Conservation (phyloP, 2,888 invertebrate species). For the Cyrtodaria siliqua region DNA sequence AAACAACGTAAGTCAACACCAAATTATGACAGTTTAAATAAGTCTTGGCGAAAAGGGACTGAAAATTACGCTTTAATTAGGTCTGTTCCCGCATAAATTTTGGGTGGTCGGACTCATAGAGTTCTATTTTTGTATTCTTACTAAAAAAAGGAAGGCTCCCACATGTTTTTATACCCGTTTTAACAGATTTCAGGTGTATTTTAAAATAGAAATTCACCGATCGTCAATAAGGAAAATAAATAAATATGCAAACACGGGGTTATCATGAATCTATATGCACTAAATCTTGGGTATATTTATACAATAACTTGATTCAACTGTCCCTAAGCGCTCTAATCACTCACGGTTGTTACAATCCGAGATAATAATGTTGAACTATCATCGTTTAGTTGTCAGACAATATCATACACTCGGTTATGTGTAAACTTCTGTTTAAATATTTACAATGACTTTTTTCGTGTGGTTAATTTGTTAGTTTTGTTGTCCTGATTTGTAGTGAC, state of each 20-base stretch:
- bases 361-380: slow-evolving; percentile 46
- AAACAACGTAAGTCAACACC: slow-evolving; percentile 70
- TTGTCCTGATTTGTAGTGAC: too few relatives aligned
- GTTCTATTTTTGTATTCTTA: background rate
- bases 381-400: slow-evolving; percentile 14
- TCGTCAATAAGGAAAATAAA: slow-evolving; percentile 25
- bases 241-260: slow-evolving; percentile 53
- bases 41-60: slow-evolving; percentile 28
- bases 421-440: slow-evolving; percentile 4
- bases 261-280: slow-evolving; percentile 62
- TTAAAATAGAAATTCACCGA: too few relatives aligned
- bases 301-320: slow-evolving; percentile 53
- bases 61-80: slow-evolving; percentile 39
- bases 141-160: background rate
- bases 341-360: slow-evolving; percentile 41
- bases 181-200: too few relatives aligned
- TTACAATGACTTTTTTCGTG: too few relatives aligned
- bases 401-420: background rate
- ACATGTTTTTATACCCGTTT: background rate
- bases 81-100: background rate
- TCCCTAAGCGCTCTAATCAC: slow-evolving; percentile 39
- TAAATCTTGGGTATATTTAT: slow-evolving; percentile 66
- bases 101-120: slow-evolving; percentile 8
- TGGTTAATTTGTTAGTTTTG: too few relatives aligned
- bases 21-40: slow-evolving; percentile 61